Conservation (phyloP, 2,113 vertebrate species). For the Muntiacus muntjak region DNA sequence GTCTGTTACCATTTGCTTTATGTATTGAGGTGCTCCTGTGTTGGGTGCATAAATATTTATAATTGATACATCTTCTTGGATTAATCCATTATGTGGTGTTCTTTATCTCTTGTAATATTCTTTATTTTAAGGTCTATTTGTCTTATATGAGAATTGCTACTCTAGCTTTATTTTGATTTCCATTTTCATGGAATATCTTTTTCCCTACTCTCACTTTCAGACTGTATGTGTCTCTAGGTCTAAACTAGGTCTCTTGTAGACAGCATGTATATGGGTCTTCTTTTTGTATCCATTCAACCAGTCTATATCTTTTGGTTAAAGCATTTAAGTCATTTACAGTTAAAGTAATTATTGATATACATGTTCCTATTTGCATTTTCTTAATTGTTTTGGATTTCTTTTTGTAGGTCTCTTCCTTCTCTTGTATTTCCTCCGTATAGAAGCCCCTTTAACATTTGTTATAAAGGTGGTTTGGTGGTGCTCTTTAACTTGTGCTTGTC, state of each 20-base stretch:
- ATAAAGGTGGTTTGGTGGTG: not conserved
- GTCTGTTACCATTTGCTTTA: not conserved
- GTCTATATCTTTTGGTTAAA: not conserved
- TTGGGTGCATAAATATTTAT: not conserved
- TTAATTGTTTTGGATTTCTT: not conserved
- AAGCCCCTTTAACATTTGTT: not conserved
- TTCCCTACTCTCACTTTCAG: not conserved
- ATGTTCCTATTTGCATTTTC: not conserved
- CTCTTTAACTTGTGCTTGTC: not conserved
- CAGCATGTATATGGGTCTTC: not conserved
- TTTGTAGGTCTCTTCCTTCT: not conserved
- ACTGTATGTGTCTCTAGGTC: not conserved
- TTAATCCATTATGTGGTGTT: not conserved
- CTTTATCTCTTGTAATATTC: not conserved
- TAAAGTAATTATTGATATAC: not conserved
- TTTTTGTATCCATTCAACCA: not conserved
- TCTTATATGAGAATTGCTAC: not conserved
- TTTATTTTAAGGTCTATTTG: not conserved
- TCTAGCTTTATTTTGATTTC: not conserved
- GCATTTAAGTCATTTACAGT: not conserved
- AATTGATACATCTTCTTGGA: not conserved
- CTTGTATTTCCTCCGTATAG: not conserved
- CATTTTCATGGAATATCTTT: not conserved
- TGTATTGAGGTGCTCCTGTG: not conserved
- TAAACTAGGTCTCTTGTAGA: not conserved